phyloP scores from a whole-genome alignment of 2,888 invertebrate genomes.

The Andrena flavipes region DNA sequence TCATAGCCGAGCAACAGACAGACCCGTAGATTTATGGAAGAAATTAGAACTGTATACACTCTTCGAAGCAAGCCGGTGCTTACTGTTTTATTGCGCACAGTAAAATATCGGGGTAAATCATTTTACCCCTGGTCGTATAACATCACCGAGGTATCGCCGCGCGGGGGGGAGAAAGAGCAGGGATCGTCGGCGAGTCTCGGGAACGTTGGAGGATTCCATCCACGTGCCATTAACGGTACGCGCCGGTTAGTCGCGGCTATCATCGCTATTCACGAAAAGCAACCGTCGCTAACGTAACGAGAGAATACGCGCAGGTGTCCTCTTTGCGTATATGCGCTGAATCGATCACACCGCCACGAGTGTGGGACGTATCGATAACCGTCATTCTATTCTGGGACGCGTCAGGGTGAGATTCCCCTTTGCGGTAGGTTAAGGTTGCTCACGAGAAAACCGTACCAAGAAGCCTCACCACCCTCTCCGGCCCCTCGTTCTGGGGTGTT shows the following conservation, averaged over 20 bases:
- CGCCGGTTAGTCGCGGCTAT: not conserved
- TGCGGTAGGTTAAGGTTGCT: constrained; percentile 71
- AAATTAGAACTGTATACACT: not conserved
- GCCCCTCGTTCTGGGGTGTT: constrained; percentile 5
- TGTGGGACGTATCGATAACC: constrained; percentile 26
- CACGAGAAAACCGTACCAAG: constrained; percentile 22
- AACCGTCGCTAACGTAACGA: constrained; percentile 11
- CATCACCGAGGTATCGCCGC: not conserved
- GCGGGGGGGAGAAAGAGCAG: not conserved
- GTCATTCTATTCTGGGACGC: constrained; percentile 45
- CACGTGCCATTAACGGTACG: constrained; percentile 49
- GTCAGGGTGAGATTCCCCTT: constrained; percentile 45
- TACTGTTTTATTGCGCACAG: not conserved
- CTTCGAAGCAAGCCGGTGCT: not conserved
- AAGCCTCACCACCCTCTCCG: constrained; percentile 19
- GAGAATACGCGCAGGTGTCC: not conserved
- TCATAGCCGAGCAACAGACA: not conserved
- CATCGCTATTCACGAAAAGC: constrained; percentile 18
- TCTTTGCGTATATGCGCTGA: not conserved
- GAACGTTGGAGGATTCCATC: constrained; percentile 37
- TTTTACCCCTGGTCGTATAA: not conserved
- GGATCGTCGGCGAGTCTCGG: constrained; percentile 11
- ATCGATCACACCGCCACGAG: constrained; percentile 11
- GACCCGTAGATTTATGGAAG: constrained; percentile 5
- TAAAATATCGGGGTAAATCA: constrained; percentile 14